phyloP scores from a whole-genome alignment of 2,888 invertebrate species.

The Athalia cordata region DNA sequence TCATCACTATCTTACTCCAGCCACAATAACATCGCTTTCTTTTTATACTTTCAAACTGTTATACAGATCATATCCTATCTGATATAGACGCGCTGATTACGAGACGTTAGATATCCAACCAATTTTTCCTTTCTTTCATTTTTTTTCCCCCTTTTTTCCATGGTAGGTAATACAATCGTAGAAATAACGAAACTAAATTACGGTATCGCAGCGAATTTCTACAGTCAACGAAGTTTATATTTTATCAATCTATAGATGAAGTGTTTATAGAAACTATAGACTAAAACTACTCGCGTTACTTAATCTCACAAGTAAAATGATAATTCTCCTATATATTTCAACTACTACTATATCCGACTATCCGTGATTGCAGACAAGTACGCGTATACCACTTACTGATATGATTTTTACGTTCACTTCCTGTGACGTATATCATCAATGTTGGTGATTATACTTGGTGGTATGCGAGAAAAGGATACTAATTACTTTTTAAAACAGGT shows the following conservation, averaged over 20 bases:
- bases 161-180: too few relatives aligned
- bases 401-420: slow-evolving; percentile 26
- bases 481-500: neutral
- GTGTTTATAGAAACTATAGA: slow-evolving; percentile 6
- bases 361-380: slow-evolving; percentile 31
- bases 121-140: too few relatives aligned
- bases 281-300: neutral
- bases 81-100: too few relatives aligned
- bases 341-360: neutral
- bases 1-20: too few relatives aligned
- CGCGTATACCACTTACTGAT: neutral
- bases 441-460: neutral
- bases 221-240: too few relatives aligned
- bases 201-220: too few relatives aligned
- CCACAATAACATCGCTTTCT: too few relatives aligned
- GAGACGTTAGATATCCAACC: too few relatives aligned
- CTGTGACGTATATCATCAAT: slow-evolving; percentile 4
- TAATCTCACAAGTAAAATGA: neutral
- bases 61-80: too few relatives aligned
- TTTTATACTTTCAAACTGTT: too few relatives aligned
- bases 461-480: neutral
- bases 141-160: too few relatives aligned
- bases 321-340: neutral
- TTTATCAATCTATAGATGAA: neutral
- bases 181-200: too few relatives aligned